Evolutionary conservation across 2,113 vertebrate genomes (phyloP).

Genomic region (Pampusana beccarii): DNA sequence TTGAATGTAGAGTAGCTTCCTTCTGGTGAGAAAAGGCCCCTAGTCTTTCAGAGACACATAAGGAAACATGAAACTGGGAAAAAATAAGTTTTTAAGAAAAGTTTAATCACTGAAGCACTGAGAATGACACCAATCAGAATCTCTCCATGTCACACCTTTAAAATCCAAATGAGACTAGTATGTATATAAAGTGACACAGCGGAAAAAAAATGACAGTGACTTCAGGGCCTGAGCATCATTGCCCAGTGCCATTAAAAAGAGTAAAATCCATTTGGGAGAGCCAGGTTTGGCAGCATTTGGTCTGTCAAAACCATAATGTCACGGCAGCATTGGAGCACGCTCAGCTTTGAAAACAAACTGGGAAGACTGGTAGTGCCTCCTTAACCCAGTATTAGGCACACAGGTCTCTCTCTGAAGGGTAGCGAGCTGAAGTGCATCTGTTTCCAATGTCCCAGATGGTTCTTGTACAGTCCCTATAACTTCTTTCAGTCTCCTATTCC

Average conservation of each 20-base stretch:
- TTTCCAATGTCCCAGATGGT: conserved; percentile 42
- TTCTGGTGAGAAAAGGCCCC: background rate
- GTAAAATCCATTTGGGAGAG: fast-evolving
- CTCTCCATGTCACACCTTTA: background rate
- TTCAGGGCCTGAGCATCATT: background rate
- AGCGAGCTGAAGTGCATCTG: background rate
- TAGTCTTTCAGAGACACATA: background rate
- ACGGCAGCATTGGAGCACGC: background rate
- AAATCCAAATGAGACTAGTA: background rate
- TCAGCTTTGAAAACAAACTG: background rate
- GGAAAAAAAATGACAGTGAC: background rate
- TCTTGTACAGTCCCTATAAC: conserved; percentile 23
- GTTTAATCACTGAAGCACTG: background rate
- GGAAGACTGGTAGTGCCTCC: background rate
- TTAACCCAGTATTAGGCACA: background rate
- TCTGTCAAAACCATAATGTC: background rate
- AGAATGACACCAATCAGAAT: fast-evolving
- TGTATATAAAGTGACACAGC: background rate
- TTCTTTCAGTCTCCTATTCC: conserved; percentile 38
- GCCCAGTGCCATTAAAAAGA: background rate
- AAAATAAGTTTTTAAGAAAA: background rate
- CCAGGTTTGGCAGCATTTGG: background rate
- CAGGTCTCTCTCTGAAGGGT: background rate
- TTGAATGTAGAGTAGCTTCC: background rate
- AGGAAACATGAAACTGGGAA: background rate